A percentile compares a stretch with the other conserved stretches of the same genome.
Conservation (phyloP, 2,113 vertebrate species). For the Misgurnus anguillicaudatus region DNA sequence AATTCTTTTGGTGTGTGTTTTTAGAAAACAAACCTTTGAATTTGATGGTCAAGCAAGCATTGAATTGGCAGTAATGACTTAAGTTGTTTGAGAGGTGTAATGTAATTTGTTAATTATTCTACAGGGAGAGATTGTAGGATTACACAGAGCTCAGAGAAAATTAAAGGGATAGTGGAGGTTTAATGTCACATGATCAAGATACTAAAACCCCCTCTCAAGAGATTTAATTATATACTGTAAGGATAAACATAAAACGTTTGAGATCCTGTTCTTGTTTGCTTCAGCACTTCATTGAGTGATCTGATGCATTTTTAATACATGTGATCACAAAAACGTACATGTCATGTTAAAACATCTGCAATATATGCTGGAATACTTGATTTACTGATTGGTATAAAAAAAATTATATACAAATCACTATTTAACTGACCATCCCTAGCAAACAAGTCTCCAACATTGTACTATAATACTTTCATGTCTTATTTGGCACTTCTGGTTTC, state of each 20-base stretch:
- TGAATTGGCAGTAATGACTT: constrained; percentile 60
- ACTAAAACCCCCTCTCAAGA: constrained; percentile 4
- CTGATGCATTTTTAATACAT: no score
- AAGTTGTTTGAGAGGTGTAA: constrained; percentile 53
- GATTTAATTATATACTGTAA: neutral
- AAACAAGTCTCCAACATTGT: no score
- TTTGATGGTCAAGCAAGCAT: constrained; percentile 51
- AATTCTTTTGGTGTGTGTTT: constrained; percentile 54
- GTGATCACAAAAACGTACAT: no score
- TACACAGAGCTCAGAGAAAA: constrained; percentile 7
- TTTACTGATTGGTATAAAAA: no score
- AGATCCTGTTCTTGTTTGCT: neutral
- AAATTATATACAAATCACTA: no score
- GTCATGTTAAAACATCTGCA: no score
- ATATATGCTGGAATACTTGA: no score
- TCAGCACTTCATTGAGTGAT: neutral
- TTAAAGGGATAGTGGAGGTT: constrained; percentile 21
- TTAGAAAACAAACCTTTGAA: constrained; percentile 57
- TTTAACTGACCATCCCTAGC: no score
- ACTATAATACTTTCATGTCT: no score
- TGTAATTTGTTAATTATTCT: constrained; percentile 52
- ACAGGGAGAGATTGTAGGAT: constrained; percentile 24
- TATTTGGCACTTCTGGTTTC: no score
- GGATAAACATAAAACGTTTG: no score
- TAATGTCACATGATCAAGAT: constrained; percentile 26